phyloP scores from a whole-genome alignment of 2,888 invertebrate species.

The Yponomeuta plumbellus region DNA sequence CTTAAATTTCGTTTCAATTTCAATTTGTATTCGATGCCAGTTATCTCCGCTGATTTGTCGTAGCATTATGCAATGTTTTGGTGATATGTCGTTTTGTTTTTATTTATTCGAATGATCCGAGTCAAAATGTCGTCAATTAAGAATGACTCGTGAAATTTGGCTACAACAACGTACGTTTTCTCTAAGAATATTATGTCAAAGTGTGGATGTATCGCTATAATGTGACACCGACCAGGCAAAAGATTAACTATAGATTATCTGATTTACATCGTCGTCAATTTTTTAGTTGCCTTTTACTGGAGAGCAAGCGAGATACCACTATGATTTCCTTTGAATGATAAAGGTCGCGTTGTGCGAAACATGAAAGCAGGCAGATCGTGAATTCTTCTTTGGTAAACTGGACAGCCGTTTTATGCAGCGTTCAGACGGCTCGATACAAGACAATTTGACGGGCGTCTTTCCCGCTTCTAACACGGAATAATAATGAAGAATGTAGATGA shows the following conservation, averaged over 20 bases:
- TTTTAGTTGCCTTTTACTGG: neutral
- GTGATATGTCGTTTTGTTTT: slow-evolving; percentile 33
- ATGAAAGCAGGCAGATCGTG: too few species aligned
- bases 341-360: neutral
- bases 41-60: slow-evolving; percentile 36
- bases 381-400: too few species aligned
- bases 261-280: neutral
- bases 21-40: slow-evolving; percentile 47
- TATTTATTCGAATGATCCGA: slow-evolving; percentile 20
- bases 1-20: slow-evolving; percentile 33
- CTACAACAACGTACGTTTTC: neutral
- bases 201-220: neutral
- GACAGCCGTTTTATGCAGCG: too few species aligned
- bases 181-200: neutral
- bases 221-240: neutral
- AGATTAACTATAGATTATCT: neutral
- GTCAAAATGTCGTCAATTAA: neutral
- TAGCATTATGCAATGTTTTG: slow-evolving; percentile 29
- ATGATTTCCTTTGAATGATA: neutral
- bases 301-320: neutral
- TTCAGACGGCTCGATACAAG: too few species aligned
- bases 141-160: neutral
- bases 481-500: too few species aligned
- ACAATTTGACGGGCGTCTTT: too few species aligned
- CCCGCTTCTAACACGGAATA: too few species aligned